These are phyloP conservation scores for Argentina silus DNA, from an alignment of 2,797 vertebrate genomes.

Conservation along the genomic window DNA sequence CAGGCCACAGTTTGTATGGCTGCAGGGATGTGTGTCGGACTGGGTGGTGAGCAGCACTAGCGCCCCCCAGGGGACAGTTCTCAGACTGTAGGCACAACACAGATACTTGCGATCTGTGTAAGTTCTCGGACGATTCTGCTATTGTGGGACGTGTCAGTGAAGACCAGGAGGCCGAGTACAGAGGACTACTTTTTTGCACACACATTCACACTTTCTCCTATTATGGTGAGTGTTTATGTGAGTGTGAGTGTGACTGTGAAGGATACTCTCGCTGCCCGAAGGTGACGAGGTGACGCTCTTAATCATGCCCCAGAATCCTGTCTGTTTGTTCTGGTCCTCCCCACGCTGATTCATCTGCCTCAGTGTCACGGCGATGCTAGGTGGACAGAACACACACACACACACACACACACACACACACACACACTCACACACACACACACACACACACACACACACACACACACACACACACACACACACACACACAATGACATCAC, in stretches of 20 bases:
- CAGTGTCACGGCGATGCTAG: constrained; percentile 93
- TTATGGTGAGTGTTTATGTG: not conserved
- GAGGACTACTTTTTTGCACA: not conserved
- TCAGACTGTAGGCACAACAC: too few relatives aligned
- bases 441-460: not conserved
- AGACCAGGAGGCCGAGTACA: too few relatives aligned
- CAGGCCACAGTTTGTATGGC: too few relatives aligned
- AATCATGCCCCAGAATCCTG: constrained; percentile 97
- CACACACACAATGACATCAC: not conserved
- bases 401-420: not conserved
- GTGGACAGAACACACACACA: constrained; percentile 10
- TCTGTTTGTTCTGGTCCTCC: constrained; percentile 92
- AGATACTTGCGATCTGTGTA: too few relatives aligned
- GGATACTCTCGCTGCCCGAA: constrained; percentile 95
- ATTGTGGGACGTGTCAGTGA: too few relatives aligned
- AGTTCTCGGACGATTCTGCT: too few relatives aligned
- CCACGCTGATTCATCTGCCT: constrained; percentile 96
- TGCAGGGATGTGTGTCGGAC: too few relatives aligned
- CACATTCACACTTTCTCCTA: not conserved
- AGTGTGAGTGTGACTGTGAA: constrained; percentile 50
- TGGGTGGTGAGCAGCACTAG: too few relatives aligned
- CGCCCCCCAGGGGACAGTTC: too few relatives aligned
- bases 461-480: too few relatives aligned
- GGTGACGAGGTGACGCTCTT: constrained; percentile 93
- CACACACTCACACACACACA: not conserved